Evolutionary conservation across 2,113 vertebrate species (phyloP), one percentile per base, ranked within the genome.

Genomic region (Caretta caretta): DNA sequence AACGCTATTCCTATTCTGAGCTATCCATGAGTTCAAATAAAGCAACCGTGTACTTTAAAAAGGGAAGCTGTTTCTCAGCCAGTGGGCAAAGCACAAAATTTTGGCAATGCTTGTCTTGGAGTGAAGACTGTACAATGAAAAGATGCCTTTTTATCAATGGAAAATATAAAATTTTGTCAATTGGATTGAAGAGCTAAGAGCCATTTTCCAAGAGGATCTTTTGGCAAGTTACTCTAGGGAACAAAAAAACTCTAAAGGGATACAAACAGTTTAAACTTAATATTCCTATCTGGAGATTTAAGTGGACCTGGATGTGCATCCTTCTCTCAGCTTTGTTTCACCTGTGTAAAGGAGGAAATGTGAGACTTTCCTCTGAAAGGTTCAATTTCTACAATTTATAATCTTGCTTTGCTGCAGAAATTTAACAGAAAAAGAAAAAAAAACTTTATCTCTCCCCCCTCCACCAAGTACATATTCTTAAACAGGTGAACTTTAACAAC

Each of bases 401-500:
- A 95, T 84, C 69, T 2, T 29, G 57, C 8, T 25, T 84, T 76
- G 84, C 25, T 49, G 1, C 1, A 8, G 1, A 90, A 38, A 29
- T 57, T 89, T 62, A 92, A 82, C 17, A 72, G 85, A 84, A 94
- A 93, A 59, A 93, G 72, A 90, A 59, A 79, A 1, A n/a, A 56
- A 5, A 9, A 6, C 14, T 51, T 89, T 90, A 84, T 51, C 93
- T 54, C 80, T 81, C 92, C 90, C 7, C 53, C 19, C 53, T 51
- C 38, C 48, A 79, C 50, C 31, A 81, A 42, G 48, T 53, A 50
- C 1, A 0, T 56, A 24, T 88, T 83, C 92, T 57, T 65, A 91
- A 87, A 53, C 54, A 90, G 49, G 92, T 92, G 96, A 95, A 94
- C 10, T 46, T 46, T 69, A 69, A 69, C 35, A 69, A 17, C 16